Evolutionary conservation across 2,888 invertebrate species (phyloP).

Genomic region (Anthophora plumipes): DNA sequence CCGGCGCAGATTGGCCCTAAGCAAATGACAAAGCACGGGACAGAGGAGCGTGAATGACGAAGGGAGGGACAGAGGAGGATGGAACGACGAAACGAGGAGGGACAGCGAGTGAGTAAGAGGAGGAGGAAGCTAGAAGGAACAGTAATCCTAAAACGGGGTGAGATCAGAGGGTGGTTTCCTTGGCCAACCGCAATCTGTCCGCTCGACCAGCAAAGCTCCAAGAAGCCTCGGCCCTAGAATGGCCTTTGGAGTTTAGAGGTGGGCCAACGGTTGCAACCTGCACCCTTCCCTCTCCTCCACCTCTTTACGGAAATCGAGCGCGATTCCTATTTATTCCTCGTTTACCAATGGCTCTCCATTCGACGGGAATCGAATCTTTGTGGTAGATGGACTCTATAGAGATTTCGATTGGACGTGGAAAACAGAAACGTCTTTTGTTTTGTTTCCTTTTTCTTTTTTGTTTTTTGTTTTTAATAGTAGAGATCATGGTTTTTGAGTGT

Average conservation of each 20-base stretch:
- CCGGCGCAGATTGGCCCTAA: slow-evolving; percentile 79
- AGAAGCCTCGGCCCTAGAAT: slow-evolving; percentile 75
- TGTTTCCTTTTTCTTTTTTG: no score
- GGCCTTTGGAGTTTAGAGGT: slow-evolving; percentile 81
- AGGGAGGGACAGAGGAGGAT: slow-evolving; percentile 50
- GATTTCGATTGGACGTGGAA: no score
- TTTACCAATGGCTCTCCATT: slow-evolving; percentile 75
- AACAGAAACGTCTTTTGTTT: no score
- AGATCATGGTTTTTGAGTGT: no score
- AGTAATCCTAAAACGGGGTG: slow-evolving; percentile 65
- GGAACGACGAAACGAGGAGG: slow-evolving; percentile 12
- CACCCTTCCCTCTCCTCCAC: slow-evolving; percentile 70
- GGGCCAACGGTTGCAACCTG: slow-evolving; percentile 74
- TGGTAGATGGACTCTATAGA: no score
- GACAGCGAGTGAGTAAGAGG: slow-evolving; percentile 34
- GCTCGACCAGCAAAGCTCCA: slow-evolving; percentile 71
- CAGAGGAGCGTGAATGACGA: slow-evolving; percentile 53
- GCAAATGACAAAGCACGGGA: slow-evolving; percentile 82
- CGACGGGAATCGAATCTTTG: no score
- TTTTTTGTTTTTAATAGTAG: no score
- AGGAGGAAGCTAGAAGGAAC: slow-evolving; percentile 47
- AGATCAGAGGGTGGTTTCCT: slow-evolving; percentile 77
- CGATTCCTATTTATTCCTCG: slow-evolving; percentile 79
- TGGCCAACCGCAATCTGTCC: slow-evolving; percentile 83
- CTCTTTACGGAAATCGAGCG: slow-evolving; percentile 80